Evolutionary conservation across 2,888 invertebrate species (phyloP).

Genomic region (Elegia similella): DNA sequence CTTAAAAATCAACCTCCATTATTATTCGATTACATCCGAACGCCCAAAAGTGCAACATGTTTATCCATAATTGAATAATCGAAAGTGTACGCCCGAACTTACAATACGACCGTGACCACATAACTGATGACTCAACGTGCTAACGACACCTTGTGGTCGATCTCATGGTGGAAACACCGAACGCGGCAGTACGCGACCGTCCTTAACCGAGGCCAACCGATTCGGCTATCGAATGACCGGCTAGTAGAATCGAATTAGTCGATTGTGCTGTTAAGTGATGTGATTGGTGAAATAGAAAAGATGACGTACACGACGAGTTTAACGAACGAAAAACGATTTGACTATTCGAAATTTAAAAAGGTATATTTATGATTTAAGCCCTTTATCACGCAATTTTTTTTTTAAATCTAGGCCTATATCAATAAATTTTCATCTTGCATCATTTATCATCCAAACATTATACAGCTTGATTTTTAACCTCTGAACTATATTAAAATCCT

Average conservation of each 20-base stretch:
- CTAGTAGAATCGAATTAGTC: slow-evolving; percentile 9
- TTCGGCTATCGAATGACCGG: slow-evolving; percentile 4
- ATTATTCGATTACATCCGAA: too few relatives aligned
- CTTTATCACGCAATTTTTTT: too few relatives aligned
- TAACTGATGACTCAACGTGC: slow-evolving; percentile 12
- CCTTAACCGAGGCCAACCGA: slow-evolving; percentile 16
- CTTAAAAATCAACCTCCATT: too few relatives aligned
- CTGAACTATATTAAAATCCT: too few relatives aligned
- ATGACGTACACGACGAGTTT: slow-evolving; percentile 14
- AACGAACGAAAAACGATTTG: slow-evolving; percentile 7
- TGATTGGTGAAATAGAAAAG: background rate
- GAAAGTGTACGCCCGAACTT: slow-evolving; percentile 6
- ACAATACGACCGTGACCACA: slow-evolving; percentile 13
- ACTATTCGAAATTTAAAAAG: slow-evolving; percentile 7
- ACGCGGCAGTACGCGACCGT: slow-evolving; percentile 11
- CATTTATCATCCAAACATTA: too few relatives aligned
- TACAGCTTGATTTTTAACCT: too few relatives aligned
- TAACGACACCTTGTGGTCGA: slow-evolving; percentile 16
- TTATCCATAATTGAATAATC: background rate
- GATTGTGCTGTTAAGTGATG: slow-evolving; percentile 10
- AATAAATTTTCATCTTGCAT: too few relatives aligned
- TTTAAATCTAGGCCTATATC: too few relatives aligned
- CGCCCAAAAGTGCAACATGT: background rate
- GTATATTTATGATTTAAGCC: too few relatives aligned
- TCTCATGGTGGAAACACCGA: slow-evolving; percentile 1